Conservation (phyloP, 1,140 invertebrate genomes). For the Lepidostoma basale region DNA sequence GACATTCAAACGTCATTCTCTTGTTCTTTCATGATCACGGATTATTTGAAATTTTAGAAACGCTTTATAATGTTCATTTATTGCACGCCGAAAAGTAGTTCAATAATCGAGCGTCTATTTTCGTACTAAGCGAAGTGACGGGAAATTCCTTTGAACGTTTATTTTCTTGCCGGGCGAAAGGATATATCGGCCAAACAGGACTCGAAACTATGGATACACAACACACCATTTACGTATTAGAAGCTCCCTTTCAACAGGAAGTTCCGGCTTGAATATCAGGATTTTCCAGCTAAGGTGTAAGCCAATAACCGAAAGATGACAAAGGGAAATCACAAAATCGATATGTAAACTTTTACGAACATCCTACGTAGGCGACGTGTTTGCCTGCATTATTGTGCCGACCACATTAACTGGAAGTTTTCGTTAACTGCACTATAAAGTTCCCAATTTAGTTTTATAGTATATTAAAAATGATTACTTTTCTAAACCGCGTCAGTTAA, state of each 20-base stretch:
- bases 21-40: no score
- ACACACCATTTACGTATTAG: not conserved
- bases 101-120: constrained; percentile 5
- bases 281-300: not conserved
- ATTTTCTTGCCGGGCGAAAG: not conserved
- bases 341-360: not conserved
- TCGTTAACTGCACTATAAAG: no score
- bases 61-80: not conserved
- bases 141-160: constrained; percentile 1
- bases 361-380: not conserved
- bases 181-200: constrained; percentile 35
- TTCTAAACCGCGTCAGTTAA: no score
- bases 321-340: not conserved
- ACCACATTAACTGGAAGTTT: no score
- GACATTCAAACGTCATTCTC: not conserved
- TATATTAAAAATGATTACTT: no score
- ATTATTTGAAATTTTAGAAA: not conserved
- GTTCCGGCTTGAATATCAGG: not conserved
- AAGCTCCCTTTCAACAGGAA: not conserved
- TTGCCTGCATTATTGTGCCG: no score
- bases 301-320: constrained; percentile 12
- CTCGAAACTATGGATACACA: constrained; percentile 26
- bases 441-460: no score
- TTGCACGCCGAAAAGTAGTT: constrained; percentile 8
- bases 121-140: not conserved